These are phyloP conservation scores for Erebia aethiops DNA, from an alignment of 2,888 invertebrate genomes.

Conservation along the genomic window DNA sequence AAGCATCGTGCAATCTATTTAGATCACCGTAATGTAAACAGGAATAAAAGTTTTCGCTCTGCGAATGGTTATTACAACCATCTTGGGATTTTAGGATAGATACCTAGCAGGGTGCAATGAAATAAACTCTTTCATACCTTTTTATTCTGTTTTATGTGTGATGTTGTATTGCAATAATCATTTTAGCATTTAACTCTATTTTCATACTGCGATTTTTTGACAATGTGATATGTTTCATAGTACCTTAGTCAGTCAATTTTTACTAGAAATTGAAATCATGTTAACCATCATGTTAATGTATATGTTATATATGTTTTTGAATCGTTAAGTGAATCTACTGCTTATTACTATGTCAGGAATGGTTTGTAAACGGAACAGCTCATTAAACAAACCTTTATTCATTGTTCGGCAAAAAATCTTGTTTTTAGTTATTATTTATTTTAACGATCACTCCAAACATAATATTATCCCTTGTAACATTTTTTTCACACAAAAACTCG, in stretches of 20 bases:
- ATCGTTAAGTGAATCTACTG: too few species aligned
- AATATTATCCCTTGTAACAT: not conserved
- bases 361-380: too few species aligned
- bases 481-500: not conserved
- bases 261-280: too few species aligned
- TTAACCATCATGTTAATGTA: too few species aligned
- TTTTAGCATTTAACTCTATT: not conserved
- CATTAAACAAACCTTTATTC: too few species aligned
- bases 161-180: not conserved
- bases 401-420: too few species aligned
- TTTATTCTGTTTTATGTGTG: not conserved
- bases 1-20: slow-evolving; percentile 24
- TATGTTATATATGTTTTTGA: too few species aligned
- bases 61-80: slow-evolving; percentile 33
- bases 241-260: too few species aligned
- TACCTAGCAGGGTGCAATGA: slow-evolving; percentile 27
- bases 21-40: slow-evolving; percentile 39
- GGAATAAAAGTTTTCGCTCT: slow-evolving; percentile 22
- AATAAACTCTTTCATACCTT: slow-evolving; percentile 21
- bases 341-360: too few species aligned
- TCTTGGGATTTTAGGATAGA: slow-evolving; percentile 32
- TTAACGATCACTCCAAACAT: not conserved
- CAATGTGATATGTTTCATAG: too few species aligned
- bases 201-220: not conserved
- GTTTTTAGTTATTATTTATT: not conserved